These are phyloP conservation scores for Ictidomys tridecemlineatus DNA, from an alignment of 2,113 vertebrate species.

Conservation along the genomic window DNA sequence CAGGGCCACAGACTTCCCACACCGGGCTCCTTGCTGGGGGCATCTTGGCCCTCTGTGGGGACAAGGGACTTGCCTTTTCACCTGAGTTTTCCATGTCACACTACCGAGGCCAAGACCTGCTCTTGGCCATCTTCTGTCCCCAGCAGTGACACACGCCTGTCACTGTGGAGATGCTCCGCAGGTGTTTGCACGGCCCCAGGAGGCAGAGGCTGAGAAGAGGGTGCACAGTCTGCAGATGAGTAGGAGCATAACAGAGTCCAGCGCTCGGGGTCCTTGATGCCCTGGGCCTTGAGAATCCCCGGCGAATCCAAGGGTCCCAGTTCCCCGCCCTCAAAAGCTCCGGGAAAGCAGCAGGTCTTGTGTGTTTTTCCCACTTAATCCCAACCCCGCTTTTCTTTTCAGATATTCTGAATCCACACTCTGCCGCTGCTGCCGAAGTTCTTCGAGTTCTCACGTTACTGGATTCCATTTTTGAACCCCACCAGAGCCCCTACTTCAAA, in stretches of 20 bases:
- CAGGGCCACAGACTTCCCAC: background rate
- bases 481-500: background rate
- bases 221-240: background rate
- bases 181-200: background rate
- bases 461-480: background rate
- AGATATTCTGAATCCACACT: background rate
- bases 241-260: background rate
- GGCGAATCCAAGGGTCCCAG: background rate
- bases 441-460: background rate
- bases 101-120: background rate
- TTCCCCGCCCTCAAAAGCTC: background rate
- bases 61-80: background rate
- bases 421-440: background rate
- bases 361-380: background rate
- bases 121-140: background rate
- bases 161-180: background rate
- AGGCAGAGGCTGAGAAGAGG: background rate
- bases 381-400: background rate
- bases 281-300: background rate
- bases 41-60: too few relatives aligned
- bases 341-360: background rate
- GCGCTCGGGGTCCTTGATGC: background rate
- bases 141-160: background rate
- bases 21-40: background rate
- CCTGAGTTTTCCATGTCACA: background rate